A percentile compares a stretch with the other conserved stretches of the same genome.
Evolutionary conservation across 1,140 invertebrate genomes (phyloP).

Genomic region (Bombus superbus): DNA sequence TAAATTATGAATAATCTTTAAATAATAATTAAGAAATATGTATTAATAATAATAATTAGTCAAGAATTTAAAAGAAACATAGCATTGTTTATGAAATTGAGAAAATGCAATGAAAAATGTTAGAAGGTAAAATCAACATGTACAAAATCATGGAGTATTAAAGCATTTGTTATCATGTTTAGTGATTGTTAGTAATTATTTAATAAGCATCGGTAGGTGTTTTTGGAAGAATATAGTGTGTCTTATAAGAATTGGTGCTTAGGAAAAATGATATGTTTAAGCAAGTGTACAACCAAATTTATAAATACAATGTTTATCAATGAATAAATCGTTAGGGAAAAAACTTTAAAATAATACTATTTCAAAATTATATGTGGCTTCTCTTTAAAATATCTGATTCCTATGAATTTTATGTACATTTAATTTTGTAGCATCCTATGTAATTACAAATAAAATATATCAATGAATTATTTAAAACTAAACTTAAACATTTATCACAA

Average conservation of each 20-base stretch:
- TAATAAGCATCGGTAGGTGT: background rate
- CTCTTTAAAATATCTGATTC: background rate
- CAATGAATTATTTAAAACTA: slow-evolving; percentile 6
- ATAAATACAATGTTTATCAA: slow-evolving; percentile 17
- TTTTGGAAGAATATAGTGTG: background rate
- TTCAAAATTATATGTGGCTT: background rate
- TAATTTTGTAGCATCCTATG: background rate
- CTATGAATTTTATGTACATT: background rate
- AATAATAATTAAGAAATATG: slow-evolving; percentile 26
- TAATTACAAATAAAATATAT: slow-evolving; percentile 1
- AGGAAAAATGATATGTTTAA: slow-evolving; percentile 17
- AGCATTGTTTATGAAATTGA: slow-evolving; percentile 1
- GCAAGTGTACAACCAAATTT: background rate
- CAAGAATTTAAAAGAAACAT: slow-evolving; percentile 20
- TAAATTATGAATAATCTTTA: slow-evolving; percentile 28
- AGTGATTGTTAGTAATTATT: background rate
- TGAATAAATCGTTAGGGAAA: background rate
- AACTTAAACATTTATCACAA: background rate
- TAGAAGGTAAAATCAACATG: slow-evolving; percentile 11
- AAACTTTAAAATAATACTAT: background rate
- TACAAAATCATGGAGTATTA: slow-evolving; percentile 1
- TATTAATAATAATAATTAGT: slow-evolving; percentile 26
- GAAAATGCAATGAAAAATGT: slow-evolving; percentile 32
- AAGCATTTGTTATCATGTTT: background rate
- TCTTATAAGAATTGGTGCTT: background rate